Base-by-base conservation (phyloP, 2,888 invertebrate genomes). In the Suillia variegata region DNA sequence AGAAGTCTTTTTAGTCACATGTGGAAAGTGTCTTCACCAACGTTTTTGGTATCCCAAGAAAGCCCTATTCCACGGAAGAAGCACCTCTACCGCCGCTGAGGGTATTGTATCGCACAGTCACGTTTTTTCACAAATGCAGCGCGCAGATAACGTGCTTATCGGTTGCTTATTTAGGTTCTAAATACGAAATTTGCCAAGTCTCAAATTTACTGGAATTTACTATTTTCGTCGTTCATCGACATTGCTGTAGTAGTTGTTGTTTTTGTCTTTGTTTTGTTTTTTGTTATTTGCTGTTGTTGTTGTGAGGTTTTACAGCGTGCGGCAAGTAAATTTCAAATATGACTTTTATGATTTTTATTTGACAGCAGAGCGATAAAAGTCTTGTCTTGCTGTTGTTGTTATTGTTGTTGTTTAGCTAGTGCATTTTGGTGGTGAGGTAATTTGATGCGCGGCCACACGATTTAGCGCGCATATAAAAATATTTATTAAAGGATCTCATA, bases 301-400 rank as follows among this genome's bases (percentile, higher is more conserved):
- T 56, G 50, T 54, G 60, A 56, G 56, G 59, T 51, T 62, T 58
- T 58, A 22, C 54, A 58, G 56, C 55, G 56, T n/a, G 49, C 4
- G 20, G 61, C 58, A 62, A 59, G 64, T 65, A 65, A 63, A 66
- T 66, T 66, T 63, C 63, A 62, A 64, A 61, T 63, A 64, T 66
- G 67, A 66, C 65, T 67, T 63, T 64, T 65, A 66, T 63, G 64
- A 64, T 67, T 67, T 68, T 60, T 59, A 61, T 65, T 66, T 68
- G 67, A 65, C 67, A 63, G 65, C 59, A 54, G 62, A 65, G 57
- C 63, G 62, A 66, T 65, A 65, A 63, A 61, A 63, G 59, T 62
- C 18, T 20, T 45, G 18, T 45, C n/a, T 38, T 6, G 45, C 18
- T 18, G 18, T 45, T 45, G 18, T 45, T 45, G 18, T 3, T 18